These are phyloP conservation scores for Beroe ovata DNA, from an alignment of 37 sponge, comb jelly and placozoan species.

Conservation along the genomic window DNA sequence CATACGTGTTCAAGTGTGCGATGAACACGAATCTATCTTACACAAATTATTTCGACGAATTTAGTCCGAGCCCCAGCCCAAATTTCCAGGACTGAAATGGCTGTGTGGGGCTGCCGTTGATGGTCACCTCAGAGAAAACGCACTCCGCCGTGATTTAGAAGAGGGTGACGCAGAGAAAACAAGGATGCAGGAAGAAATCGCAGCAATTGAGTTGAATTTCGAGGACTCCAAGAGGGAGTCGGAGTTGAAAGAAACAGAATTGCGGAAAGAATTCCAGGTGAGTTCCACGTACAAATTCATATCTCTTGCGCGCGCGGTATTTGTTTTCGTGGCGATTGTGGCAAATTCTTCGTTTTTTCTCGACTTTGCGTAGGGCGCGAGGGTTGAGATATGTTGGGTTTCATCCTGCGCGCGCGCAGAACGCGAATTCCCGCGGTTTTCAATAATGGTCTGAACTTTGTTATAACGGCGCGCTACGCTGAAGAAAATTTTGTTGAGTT, in stretches of 20 bases:
- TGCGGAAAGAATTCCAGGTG: slow-evolving; percentile 61
- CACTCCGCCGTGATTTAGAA: slow-evolving; percentile 13
- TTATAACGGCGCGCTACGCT: too few species aligned
- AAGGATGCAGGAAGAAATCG: slow-evolving; percentile 23
- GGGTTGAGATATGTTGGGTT: background rate
- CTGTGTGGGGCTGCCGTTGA: slow-evolving; percentile 26
- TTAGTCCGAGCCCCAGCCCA: background rate
- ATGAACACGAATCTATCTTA: background rate
- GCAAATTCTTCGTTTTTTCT: background rate
- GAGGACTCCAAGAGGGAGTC: slow-evolving; percentile 15
- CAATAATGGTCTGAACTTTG: background rate
- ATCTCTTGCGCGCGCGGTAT: background rate
- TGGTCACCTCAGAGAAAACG: slow-evolving; percentile 15
- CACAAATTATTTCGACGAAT: background rate
- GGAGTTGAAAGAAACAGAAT: background rate
- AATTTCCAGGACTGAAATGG: slow-evolving; percentile 57
- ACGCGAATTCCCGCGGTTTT: background rate
- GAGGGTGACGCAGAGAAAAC: slow-evolving; percentile 7
- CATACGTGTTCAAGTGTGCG: background rate
- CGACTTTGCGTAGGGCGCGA: background rate
- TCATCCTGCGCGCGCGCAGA: background rate
- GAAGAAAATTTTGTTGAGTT: too few species aligned
- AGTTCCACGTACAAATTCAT: background rate
- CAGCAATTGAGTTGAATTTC: slow-evolving; percentile 25
- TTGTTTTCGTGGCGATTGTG: background rate